These are phyloP conservation scores for Polypedilum pembai DNA, from an alignment of 1,140 invertebrate genomes.

Conservation along the genomic window DNA sequence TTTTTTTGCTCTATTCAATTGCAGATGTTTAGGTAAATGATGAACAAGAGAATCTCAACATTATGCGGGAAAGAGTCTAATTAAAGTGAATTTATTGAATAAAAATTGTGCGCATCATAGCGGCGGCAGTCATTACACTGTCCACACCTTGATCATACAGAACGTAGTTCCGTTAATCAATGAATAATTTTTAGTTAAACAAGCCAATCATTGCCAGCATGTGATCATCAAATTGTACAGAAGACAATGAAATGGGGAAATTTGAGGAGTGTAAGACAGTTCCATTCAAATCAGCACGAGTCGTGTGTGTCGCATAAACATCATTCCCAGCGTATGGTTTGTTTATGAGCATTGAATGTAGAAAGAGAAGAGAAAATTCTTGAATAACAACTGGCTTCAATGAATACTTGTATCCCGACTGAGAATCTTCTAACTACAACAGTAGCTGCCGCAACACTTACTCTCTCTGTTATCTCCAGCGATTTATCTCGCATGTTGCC, in stretches of 20 bases:
- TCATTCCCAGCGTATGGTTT: background rate
- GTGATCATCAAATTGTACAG: no score
- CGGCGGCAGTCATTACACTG: no score
- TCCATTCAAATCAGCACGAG: constrained; percentile 10
- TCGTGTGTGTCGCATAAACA: background rate
- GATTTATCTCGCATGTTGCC: background rate
- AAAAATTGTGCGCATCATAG: no score
- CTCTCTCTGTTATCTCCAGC: background rate
- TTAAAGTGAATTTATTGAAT: no score
- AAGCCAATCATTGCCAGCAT: no score
- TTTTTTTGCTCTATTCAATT: background rate
- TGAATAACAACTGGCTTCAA: background rate
- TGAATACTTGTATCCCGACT: background rate
- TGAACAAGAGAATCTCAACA: no score
- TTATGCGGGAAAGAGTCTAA: no score
- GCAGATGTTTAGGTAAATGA: no score
- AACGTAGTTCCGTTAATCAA: no score
- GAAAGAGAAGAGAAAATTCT: background rate
- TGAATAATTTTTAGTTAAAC: no score
- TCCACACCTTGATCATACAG: no score
- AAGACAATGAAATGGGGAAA: background rate
- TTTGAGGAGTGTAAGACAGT: constrained; percentile 16
- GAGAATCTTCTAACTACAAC: background rate
- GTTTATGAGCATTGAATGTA: background rate
- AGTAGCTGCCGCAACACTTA: background rate